Base-by-base conservation (phyloP, 2,888 invertebrate genomes). In the Sericinus montela region DNA sequence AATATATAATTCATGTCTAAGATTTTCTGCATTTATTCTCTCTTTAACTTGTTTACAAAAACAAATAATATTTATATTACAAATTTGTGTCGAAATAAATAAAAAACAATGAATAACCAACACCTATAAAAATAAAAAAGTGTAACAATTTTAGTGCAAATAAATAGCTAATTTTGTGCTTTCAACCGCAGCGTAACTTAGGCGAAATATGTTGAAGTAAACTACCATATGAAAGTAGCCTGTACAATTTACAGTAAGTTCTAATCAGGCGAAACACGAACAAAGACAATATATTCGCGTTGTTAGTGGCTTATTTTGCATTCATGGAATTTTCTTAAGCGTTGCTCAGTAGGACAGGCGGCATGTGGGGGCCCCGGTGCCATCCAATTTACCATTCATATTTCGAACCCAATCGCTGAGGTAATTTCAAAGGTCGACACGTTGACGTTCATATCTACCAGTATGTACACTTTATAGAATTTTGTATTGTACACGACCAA, bases 281-380 rank as follows among this genome's bases (percentile, higher is more conserved):
- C 67, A 56, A 61, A 72, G 70, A 73, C 76, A 77, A 76, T 76
- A 74, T 70, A 62, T 67, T 66, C 59, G 51, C 54, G 67, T 73
- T 76, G 81, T 75, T 76, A 76, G 74, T 58, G 52, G 70, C 80
- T 82, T 80, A 85, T 86, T 86, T 79, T 79, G 82, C 81, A 86
- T 85, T 85, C 86, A 86, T 86, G 75, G 85, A 81, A 84, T 83
- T 75, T 83, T 80, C 76, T 82, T 80, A 80, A 82, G 76, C 80
- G 73, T 72, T 75, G 72, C 74, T 72, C 76, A 75, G 72, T 72
- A 58, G 69, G 64, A 71, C 72, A 69, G 67, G 72, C 63, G 57
- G 63, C 66, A 66, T 72, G 69, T 67, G 69, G 71, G 72, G 63
- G 63, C 63, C 56, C 64, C 67, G 60, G 72, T 74, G 70, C 75